Evolutionary conservation across 2,797 vertebrate genomes (phyloP), one percentile per base, ranked within the genome.

Genomic region (Crocidura indochinensis): DNA sequence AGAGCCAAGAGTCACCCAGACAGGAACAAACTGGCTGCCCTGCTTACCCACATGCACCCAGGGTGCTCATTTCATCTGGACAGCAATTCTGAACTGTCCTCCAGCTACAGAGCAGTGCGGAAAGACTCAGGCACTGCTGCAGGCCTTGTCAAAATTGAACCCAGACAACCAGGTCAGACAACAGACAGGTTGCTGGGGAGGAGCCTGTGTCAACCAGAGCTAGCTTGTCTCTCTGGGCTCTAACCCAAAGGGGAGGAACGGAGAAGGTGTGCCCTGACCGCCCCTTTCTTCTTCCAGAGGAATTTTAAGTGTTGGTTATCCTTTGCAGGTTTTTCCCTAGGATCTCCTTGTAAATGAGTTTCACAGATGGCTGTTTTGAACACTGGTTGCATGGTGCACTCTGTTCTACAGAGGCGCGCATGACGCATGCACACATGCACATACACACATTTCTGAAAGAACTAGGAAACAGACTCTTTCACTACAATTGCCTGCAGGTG

Each of bases 271-370:
- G 8, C 12, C 69, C 60, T 56, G 56, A 24, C 9, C 47, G 56
- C 12, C 68, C 20, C 91, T 75, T 74, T 81, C 69, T 56, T 83
- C 79, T 67, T 80, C 44, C 75, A 53, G 62, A 84, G 56, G 68
- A 74, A 77, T 85, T 91, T 56, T 17, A 69, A 68, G 71, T 85
- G 89, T n/a, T 4, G 0, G 81, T 82, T 44, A 26, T 85, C 84
- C 60, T 17, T 83, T 87, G 62, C 22, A 60, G 86, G 15, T 60
- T 92, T 89, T 89, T 44, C 62, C 29, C 9, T 19, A 78, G 51
- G 6, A 91, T 88, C 86, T 68, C 84, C 90, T 87, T 94, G 49
- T 85, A 83, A 93, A 87, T 87, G 79, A 79, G 71, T 87, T 80
- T 86, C 75, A 90, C 68, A 87, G n/a, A 79, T 60, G 67, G 49